Base-by-base conservation (phyloP, 2,113 vertebrate species). In the Laticauda laticaudata region DNA sequence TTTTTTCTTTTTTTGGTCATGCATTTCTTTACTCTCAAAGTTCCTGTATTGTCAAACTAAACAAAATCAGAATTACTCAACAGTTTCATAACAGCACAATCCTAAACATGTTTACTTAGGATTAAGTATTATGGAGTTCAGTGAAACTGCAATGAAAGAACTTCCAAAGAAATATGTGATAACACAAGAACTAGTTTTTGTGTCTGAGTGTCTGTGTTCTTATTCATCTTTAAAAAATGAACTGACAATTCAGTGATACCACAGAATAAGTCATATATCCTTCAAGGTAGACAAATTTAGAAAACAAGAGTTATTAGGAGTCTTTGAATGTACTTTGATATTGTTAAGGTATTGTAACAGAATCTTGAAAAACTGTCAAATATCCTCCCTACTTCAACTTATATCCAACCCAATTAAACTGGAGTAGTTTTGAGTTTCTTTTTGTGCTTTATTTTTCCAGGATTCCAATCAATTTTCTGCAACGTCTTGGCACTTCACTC, bases 1-100 rank as follows among this genome's bases (percentile, higher is more conserved):
- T 81, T 81, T 51, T 39, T 81, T 1, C 75, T 81, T 81, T 96
- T 94, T n/a, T 85, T 92, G 75, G 95, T 91, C 94, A 45, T 92
- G 88, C 91, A 95, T 89, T 95, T 93, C 20, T 64, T 51, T 91
- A 91, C 88, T 87, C 55, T n/a, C 55, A 45, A 51, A 86, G 54
- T 55, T 20, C 90, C 2, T 0, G 56, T 89, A 20, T 90, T 95
- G 94, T 95, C 94, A 96, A 95, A 92, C 43, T 26, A 95, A 97
- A 95, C 90, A 95, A n/a, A 39, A 69, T 92, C 92, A 90, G 54
- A 89, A 94, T 94, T 94, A 48, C 51, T 94, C 91, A 94, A 89
- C 87, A 39, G 20, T 95, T 1, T 0, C 87, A 85, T 93, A 94
- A 90, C 24, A 59, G 12, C 14, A 48, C 12, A 90, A 29, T 64